Evolutionary conservation across 2,797 vertebrate species (phyloP).

Genomic region (Poeciliopsis turneri): DNA sequence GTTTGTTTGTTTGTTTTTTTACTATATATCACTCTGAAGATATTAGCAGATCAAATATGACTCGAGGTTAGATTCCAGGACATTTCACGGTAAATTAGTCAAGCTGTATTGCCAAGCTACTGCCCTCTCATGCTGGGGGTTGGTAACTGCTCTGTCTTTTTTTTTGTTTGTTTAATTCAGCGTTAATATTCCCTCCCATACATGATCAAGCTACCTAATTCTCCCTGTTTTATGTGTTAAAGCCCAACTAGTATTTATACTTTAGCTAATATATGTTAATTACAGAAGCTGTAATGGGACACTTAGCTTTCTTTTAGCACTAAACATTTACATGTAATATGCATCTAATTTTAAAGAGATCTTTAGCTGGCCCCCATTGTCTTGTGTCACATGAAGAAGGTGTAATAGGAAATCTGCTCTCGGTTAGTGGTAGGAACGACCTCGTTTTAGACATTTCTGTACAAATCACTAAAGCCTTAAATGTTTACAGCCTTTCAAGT

Average conservation of each 20-base stretch:
- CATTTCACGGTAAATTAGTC: slow-evolving; percentile 7
- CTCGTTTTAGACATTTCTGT: slow-evolving; percentile 33
- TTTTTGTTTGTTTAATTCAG: not conserved
- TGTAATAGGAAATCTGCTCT: slow-evolving; percentile 13
- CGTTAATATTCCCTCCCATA: slow-evolving; percentile 11
- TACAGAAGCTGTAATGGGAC: slow-evolving; percentile 56
- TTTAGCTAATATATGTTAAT: slow-evolving; percentile 69
- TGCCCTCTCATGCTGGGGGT: slow-evolving; percentile 63
- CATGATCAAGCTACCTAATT: slow-evolving; percentile 53
- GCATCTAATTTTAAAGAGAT: not conserved
- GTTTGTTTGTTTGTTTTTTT: not conserved
- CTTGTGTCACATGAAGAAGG: slow-evolving; percentile 16
- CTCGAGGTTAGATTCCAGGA: slow-evolving; percentile 30
- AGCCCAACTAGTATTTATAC: slow-evolving; percentile 71
- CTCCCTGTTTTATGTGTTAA: slow-evolving; percentile 42
- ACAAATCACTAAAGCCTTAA: slow-evolving; percentile 60
- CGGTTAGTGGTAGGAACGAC: slow-evolving; percentile 17
- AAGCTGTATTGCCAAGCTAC: slow-evolving; percentile 43
- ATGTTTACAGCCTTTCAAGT: slow-evolving; percentile 53
- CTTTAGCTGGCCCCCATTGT: slow-evolving; percentile 5
- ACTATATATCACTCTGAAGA: not conserved
- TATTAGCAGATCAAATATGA: slow-evolving; percentile 19
- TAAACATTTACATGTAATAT: slow-evolving; percentile 51
- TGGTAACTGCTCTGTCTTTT: slow-evolving; percentile 18
- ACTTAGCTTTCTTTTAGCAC: slow-evolving; percentile 54